Evolutionary conservation across 2,888 invertebrate genomes (phyloP), one percentile per base, ranked within the genome.

Genomic region (Timandra comae): DNA sequence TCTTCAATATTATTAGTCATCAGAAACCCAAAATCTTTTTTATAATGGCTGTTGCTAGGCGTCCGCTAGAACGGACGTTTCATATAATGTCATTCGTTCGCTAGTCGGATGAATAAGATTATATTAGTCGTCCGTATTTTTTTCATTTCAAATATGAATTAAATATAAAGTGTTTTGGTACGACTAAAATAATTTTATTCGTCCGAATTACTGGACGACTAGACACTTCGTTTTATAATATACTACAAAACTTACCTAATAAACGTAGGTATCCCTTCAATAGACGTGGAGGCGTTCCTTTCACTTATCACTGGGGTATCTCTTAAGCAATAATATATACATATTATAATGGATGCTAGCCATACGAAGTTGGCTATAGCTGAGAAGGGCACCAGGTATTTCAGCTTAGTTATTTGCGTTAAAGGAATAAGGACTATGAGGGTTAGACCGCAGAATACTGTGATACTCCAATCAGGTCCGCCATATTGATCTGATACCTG

Each of bases 331-430:
- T 93, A 96, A 68, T 93, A 94, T 21, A 96, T 87, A 1, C 94
- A 94, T 39, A 98, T 92, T 30, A 87, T 88, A 35, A 98, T 91
- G 0, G 96, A 93, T 0, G 87, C 74, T 1, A 93, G 81, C 85
- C 97, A 94, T 19, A 94, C 91, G 9, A 93, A 56, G 69, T 98
- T 98, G 29, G 98, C 98, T 16, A 95, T 64, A 25, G 93, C 89
- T 0, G 98, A 97, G 75, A 97, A 94, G 0, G 96, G 96, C 5
- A 98, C 95, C 43, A 98, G 77, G 59, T 91, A 91, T 63, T 92
- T 94, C 1, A 98, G 87, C 52, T 93, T 90, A 10, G 94, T 87
- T 46, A 95, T 91, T 66, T 92, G 92, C 3, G 91, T 90, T 11
- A 94, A 81, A 0, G 93, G 79, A 1, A 94, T 63, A 12, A 94